Percentiles rank a stretch among this genome's conserved stretches.
phyloP scores from a whole-genome alignment of 1,140 invertebrate species.

The Notospermus geniculatus region DNA sequence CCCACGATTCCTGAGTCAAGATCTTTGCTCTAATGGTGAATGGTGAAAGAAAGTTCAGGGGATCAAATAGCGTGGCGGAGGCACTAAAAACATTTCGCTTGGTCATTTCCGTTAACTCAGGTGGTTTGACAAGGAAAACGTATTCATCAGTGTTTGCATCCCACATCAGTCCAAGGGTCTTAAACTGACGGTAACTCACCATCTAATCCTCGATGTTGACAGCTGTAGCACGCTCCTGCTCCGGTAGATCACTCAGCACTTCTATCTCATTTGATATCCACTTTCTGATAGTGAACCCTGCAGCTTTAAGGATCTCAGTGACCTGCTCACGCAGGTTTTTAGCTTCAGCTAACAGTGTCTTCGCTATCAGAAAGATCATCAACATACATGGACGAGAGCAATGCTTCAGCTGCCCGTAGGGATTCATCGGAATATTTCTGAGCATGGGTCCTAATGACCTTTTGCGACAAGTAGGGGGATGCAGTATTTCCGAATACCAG shows the following conservation, averaged over 20 bases:
- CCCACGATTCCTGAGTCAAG: constrained; percentile 1
- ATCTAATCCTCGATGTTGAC: neutral
- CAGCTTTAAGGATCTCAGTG: neutral
- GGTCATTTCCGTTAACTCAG: neutral
- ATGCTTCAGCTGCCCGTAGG: neutral
- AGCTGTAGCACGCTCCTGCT: neutral
- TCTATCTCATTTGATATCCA: neutral
- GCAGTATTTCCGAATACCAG: constrained; percentile 17
- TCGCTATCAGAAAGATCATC: neutral
- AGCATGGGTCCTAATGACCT: constrained; percentile 6
- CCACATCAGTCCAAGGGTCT: constrained; percentile 15
- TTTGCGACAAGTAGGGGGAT: constrained; percentile 17
- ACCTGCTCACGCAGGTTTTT: neutral
- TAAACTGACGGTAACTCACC: neutral
- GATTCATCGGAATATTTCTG: neutral
- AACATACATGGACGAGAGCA: neutral
- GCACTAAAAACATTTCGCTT: neutral
- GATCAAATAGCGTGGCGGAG: no score
- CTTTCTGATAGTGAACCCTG: neutral
- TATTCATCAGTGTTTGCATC: constrained; percentile 18
- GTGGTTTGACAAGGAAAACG: neutral
- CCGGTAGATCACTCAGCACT: neutral
- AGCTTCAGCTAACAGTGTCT: no score
- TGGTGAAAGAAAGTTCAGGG: no score
- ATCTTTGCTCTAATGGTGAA: no score